phyloP scores from a whole-genome alignment of 2,888 invertebrate species.

The Iphiclides podalirius region DNA sequence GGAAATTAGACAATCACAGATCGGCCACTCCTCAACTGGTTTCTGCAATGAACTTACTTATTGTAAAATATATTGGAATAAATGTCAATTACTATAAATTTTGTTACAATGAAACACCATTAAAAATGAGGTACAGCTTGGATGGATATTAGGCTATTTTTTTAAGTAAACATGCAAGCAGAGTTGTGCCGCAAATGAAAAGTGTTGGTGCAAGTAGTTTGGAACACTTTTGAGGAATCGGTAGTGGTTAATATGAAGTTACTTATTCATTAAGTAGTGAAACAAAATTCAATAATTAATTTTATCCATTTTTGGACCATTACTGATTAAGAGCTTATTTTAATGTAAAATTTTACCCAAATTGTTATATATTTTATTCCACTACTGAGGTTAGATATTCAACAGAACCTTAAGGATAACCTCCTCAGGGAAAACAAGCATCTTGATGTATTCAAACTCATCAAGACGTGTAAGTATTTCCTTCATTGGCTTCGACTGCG shows the following conservation, averaged over 20 bases:
- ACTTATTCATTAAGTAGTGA: conserved; percentile 15
- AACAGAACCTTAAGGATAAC: conserved; percentile 93
- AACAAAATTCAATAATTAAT: conserved; percentile 18
- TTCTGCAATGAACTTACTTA: conserved; percentile 76
- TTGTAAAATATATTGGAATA: conserved; percentile 6
- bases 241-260: conserved; percentile 18
- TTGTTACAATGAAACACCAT: conserved; percentile 9
- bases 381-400: conserved; percentile 70
- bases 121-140: conserved; percentile 11
- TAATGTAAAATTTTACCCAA: no score
- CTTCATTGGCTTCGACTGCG: conserved; percentile 99
- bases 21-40: conserved; percentile 98
- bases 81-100: background rate
- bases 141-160: conserved; percentile 16
- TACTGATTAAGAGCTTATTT: background rate
- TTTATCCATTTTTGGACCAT: background rate
- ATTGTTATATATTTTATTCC: conserved; percentile 60
- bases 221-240: conserved; percentile 11
- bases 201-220: conserved; percentile 15
- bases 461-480: conserved; percentile 97
- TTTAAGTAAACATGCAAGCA: conserved; percentile 16
- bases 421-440: conserved; percentile 96
- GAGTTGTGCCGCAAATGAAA: conserved; percentile 17
- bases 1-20: conserved; percentile 98
- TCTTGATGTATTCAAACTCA: conserved; percentile 97